Percentiles rank a stretch among this genome's conserved stretches.
Evolutionary conservation across 2,888 invertebrate genomes (phyloP).

Genomic region (Aspidiotus rigidus): DNA sequence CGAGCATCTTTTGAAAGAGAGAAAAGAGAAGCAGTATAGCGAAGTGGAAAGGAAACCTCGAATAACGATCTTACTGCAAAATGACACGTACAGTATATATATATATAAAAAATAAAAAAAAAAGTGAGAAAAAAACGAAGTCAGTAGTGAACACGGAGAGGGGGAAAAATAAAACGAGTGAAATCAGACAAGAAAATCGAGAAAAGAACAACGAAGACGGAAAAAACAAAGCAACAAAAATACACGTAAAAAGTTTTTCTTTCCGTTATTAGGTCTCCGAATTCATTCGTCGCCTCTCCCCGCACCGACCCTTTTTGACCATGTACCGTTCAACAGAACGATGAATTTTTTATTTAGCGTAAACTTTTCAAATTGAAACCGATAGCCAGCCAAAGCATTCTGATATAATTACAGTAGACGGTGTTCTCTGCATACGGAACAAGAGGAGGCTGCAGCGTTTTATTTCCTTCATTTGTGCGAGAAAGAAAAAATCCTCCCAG

Average conservation of each 20-base stretch:
- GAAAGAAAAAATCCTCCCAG: too few species aligned
- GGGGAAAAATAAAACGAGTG: not conserved
- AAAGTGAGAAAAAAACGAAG: not conserved
- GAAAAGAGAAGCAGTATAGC: too few species aligned
- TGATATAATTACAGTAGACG: constrained; percentile 30
- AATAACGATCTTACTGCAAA: too few species aligned
- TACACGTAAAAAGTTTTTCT: constrained; percentile 7
- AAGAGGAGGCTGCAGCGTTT: not conserved
- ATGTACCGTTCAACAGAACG: constrained; percentile 11
- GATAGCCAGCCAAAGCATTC: constrained; percentile 27
- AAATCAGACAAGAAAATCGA: not conserved
- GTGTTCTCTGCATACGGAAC: constrained; percentile 30
- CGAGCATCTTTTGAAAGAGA: too few species aligned
- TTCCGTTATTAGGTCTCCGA: not conserved
- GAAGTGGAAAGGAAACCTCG: too few species aligned
- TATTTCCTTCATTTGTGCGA: not conserved
- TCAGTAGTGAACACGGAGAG: not conserved
- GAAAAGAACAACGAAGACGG: not conserved
- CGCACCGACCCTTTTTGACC: not conserved
- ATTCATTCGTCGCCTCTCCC: not conserved
- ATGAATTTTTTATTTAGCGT: constrained; percentile 30
- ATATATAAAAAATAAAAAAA: not conserved
- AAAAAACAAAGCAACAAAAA: constrained; percentile 20
- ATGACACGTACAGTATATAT: too few species aligned
- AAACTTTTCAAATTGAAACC: constrained; percentile 31